A percentile compares a stretch with the other conserved stretches of the same genome.
Conservation (phyloP, 2,113 vertebrate genomes). For the Lucifuga dentata region DNA sequence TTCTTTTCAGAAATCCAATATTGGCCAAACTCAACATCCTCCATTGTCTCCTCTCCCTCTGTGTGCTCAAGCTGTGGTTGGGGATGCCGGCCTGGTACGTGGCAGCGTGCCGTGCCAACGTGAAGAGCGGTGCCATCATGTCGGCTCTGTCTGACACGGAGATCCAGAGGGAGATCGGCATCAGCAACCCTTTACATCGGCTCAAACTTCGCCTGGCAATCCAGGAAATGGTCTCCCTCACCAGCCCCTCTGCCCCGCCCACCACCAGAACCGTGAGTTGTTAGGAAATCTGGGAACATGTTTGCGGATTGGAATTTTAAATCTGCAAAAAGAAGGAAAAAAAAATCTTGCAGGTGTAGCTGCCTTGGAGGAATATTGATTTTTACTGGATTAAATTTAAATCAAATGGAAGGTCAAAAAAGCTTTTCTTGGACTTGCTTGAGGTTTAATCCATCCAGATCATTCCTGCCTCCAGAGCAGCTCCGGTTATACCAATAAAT, state of each 20-base stretch:
- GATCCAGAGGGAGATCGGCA: conserved; percentile 98
- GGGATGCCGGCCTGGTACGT: conserved; percentile 99
- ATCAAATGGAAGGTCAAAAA: too few species aligned
- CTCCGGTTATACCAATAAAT: neutral
- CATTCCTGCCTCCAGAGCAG: conserved; percentile 11
- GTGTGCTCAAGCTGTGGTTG: conserved; percentile 89
- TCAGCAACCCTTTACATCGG: conserved; percentile 97
- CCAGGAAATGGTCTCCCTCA: conserved; percentile 99
- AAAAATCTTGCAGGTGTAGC: neutral
- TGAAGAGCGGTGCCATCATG: conserved; percentile 99
- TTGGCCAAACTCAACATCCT: neutral
- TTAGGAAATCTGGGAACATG: neutral
- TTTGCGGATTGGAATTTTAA: neutral
- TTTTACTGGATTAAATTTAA: too few species aligned
- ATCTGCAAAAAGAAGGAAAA: too few species aligned
- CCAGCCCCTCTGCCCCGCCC: conserved; percentile 96
- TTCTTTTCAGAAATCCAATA: too few species aligned
- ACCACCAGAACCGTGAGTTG: conserved; percentile 97
- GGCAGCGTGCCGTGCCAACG: conserved; percentile 96
- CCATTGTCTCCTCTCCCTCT: neutral
- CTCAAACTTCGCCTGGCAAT: conserved; percentile 96
- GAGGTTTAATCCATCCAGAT: too few species aligned
- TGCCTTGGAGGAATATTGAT: conserved; percentile 17
- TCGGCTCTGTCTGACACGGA: conserved; percentile 97
- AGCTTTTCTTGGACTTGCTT: too few species aligned